phyloP scores from a whole-genome alignment of 2,888 invertebrate genomes.

The Dicranocentrus wangi region DNA sequence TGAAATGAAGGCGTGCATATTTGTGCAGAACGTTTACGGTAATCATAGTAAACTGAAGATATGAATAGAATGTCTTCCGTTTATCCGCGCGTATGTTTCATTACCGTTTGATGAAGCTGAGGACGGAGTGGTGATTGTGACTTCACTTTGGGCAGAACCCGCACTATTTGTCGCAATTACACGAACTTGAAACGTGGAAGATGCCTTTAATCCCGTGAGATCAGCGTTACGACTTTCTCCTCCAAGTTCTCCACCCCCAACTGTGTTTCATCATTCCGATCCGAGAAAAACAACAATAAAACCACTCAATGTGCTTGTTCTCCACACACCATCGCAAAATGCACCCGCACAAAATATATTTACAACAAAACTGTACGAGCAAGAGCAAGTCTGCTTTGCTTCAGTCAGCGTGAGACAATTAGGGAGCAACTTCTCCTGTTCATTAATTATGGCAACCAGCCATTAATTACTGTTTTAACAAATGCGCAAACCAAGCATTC shows the following conservation, averaged over 20 bases:
- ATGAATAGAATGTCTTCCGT: too few relatives aligned
- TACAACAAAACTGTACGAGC: too few relatives aligned
- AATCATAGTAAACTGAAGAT: too few relatives aligned
- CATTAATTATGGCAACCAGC: slow-evolving; percentile 10
- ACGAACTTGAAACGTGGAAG: slow-evolving; percentile 74
- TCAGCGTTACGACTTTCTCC: slow-evolving; percentile 65
- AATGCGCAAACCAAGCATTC: too few relatives aligned
- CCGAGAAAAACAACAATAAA: slow-evolving; percentile 12
- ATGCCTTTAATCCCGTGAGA: slow-evolving; percentile 72
- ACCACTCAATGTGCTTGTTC: neutral
- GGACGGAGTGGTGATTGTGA: slow-evolving; percentile 79
- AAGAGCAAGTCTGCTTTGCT: too few relatives aligned
- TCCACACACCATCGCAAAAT: neutral
- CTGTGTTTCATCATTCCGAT: slow-evolving; percentile 19
- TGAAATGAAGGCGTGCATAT: too few relatives aligned
- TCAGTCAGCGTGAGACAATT: too few relatives aligned
- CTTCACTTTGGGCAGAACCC: slow-evolving; percentile 79
- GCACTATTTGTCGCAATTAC: slow-evolving; percentile 81
- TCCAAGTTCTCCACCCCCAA: slow-evolving; percentile 58
- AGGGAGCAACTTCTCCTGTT: too few relatives aligned
- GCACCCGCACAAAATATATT: neutral
- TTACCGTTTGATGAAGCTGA: slow-evolving; percentile 76
- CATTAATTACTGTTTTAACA: slow-evolving; percentile 11
- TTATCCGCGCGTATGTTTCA: too few relatives aligned
- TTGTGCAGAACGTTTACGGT: too few relatives aligned